Evolutionary conservation across 2,113 vertebrate species (phyloP).

Genomic region (Clarias macrocephalus): DNA sequence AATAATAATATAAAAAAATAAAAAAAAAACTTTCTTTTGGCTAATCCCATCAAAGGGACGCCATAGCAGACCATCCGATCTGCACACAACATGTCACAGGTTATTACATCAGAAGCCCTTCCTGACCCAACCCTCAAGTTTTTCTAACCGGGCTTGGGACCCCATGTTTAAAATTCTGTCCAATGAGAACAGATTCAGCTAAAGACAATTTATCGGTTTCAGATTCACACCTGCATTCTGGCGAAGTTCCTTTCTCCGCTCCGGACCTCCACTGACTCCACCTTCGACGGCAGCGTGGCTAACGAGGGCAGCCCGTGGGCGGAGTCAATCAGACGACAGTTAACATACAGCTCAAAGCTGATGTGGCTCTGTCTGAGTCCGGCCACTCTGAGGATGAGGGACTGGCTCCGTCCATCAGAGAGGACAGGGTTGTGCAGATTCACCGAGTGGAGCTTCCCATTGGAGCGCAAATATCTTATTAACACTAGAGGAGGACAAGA

Average conservation of each 20-base stretch:
- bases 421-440: constrained; percentile 80
- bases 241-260: constrained; percentile 77
- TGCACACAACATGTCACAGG: no score
- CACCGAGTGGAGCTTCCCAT: constrained; percentile 80
- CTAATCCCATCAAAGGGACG: no score
- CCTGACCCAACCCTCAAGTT: no score
- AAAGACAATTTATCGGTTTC: not conserved
- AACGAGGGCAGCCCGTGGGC: constrained; percentile 76
- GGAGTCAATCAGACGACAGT: constrained; percentile 81
- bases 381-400: constrained; percentile 74
- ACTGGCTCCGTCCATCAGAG: constrained; percentile 78
- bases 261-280: constrained; percentile 73
- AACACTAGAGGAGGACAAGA: constrained; percentile 67
- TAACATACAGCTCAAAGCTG: constrained; percentile 78
- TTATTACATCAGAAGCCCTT: no score
- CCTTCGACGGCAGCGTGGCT: constrained; percentile 71
- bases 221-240: constrained; percentile 77
- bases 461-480: constrained; percentile 81
- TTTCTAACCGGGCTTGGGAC: no score
- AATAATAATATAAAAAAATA: no score
- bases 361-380: constrained; percentile 74
- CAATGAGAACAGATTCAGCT: not conserved
- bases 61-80: no score
- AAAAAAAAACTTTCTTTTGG: no score
- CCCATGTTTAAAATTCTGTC: not conserved